These are phyloP conservation scores for Pegoplata infirma DNA, from an alignment of 2,888 invertebrate species.

Conservation along the genomic window DNA sequence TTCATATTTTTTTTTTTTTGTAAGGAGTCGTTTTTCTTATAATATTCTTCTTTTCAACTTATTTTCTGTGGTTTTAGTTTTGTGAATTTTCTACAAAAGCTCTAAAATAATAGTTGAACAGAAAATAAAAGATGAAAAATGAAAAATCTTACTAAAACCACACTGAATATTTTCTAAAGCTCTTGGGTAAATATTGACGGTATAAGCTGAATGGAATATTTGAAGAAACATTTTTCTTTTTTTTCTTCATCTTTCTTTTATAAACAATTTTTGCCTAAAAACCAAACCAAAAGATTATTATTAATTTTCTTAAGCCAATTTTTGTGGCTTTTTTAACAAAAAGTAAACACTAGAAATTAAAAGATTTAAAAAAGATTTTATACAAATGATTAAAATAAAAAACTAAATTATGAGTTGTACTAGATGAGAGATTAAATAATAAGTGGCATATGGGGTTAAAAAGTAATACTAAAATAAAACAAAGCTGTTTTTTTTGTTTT, in stretches of 20 bases:
- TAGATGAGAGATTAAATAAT: neutral
- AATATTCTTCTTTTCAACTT: neutral
- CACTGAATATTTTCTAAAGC: slow-evolving; percentile 47
- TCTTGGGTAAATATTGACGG: slow-evolving; percentile 43
- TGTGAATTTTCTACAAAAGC: neutral
- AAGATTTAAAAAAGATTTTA: slow-evolving; percentile 7
- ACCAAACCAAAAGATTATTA: slow-evolving; percentile 52
- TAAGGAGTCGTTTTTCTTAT: too few species aligned
- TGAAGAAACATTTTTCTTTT: slow-evolving; percentile 7
- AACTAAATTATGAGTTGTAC: neutral
- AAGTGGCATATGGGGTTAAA: neutral
- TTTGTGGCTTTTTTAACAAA: slow-evolving; percentile 28
- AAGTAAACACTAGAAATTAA: slow-evolving; percentile 36
- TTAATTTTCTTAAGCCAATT: slow-evolving; percentile 43
- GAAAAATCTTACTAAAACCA: slow-evolving; percentile 18
- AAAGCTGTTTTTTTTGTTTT: too few species aligned
- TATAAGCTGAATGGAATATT: neutral
- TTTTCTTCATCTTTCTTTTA: neutral
- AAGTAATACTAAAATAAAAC: too few species aligned
- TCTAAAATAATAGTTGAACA: neutral
- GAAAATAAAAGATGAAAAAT: neutral
- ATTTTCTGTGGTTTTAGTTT: neutral
- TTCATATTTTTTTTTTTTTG: neutral
- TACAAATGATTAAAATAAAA: neutral
- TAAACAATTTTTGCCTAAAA: slow-evolving; percentile 38